Evolutionary conservation across 2,888 invertebrate species (phyloP).

Genomic region (Caenorhabditis sinica): DNA sequence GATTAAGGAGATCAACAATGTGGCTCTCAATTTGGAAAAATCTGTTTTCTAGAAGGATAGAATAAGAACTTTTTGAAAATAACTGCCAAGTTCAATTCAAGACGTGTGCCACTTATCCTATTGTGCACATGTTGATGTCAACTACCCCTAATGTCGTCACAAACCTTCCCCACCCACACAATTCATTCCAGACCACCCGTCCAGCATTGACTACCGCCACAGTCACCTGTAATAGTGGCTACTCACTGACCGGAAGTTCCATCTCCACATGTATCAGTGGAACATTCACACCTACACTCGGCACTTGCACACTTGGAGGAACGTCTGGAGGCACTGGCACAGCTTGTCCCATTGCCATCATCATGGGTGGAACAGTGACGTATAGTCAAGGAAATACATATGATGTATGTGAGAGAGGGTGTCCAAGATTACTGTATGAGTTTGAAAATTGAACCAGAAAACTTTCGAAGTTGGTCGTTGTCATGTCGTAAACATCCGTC

Average conservation of each 20-base stretch:
- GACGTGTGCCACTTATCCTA: too few species aligned
- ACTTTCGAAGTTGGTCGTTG: too few species aligned
- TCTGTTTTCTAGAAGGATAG: neutral
- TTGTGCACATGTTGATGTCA: too few species aligned
- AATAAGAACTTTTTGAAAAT: too few species aligned
- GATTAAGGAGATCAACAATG: too few species aligned
- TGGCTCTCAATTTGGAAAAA: too few species aligned
- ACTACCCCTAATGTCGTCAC: too few species aligned
- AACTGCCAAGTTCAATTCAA: too few species aligned
- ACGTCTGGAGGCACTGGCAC: neutral
- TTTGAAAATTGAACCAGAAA: neutral
- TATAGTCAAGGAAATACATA: conserved; percentile 54
- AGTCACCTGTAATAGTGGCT: conserved; percentile 71
- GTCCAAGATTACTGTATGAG: too few species aligned
- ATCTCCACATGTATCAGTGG: conserved; percentile 54
- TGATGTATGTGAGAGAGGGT: conserved; percentile 5
- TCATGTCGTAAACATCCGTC: too few species aligned
- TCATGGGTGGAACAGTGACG: conserved; percentile 44
- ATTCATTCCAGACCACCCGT: conserved; percentile 31
- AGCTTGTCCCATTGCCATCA: conserved; percentile 29
- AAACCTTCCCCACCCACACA: neutral
- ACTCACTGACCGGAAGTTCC: conserved; percentile 51
- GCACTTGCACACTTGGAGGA: conserved; percentile 48
- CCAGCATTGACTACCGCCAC: conserved; percentile 69
- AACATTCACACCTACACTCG: conserved; percentile 62